Conservation (phyloP, 2,113 vertebrate species). For the Ceuthmochares aereus region DNA sequence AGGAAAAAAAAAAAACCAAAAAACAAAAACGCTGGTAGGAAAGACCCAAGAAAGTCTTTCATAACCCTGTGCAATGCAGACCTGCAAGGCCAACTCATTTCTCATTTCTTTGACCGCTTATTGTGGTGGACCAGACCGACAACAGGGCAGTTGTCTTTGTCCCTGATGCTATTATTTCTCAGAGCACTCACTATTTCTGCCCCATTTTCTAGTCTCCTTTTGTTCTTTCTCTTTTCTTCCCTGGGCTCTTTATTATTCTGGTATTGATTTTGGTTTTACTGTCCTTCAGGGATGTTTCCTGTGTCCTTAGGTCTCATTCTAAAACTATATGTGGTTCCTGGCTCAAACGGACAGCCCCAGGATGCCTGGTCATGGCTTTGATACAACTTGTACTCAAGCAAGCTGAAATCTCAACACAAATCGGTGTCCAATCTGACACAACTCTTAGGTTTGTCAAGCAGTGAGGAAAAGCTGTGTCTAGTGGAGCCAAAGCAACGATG, state of each 20-base stretch:
- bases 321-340: background rate
- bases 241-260: background rate
- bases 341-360: background rate
- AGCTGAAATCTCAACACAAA: background rate
- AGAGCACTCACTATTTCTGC: background rate
- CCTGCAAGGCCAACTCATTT: background rate
- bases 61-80: background rate
- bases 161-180: background rate
- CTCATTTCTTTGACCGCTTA: background rate
- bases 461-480: background rate
- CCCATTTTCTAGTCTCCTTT: background rate
- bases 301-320: background rate
- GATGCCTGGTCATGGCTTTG: background rate
- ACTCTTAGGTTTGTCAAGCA: background rate
- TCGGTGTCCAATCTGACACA: background rate
- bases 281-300: background rate
- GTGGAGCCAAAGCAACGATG: background rate
- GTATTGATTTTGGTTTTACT: background rate
- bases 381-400: background rate
- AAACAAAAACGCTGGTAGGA: background rate
- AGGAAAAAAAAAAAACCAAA: background rate
- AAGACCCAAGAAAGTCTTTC: background rate
- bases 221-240: background rate
- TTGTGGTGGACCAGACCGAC: background rate
- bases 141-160: background rate